Conservation (phyloP, 2,888 invertebrate species). For the Tribolium freemani region DNA sequence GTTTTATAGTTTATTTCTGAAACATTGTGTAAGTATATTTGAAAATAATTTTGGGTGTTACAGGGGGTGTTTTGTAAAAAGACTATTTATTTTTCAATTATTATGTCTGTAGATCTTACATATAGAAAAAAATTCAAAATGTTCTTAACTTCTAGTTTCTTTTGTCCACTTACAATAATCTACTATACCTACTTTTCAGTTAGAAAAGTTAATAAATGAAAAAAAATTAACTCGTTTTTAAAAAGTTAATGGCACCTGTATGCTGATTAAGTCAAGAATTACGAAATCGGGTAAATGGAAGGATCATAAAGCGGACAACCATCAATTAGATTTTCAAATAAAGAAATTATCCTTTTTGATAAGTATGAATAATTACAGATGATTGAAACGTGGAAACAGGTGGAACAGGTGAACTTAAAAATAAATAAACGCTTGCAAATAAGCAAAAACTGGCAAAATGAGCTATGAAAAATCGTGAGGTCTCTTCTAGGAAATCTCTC, state of each 20-base stretch:
- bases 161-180: too few relatives aligned
- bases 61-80: too few relatives aligned
- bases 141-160: too few relatives aligned
- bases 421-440: conserved; percentile 8
- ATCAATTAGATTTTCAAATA: conserved; percentile 17
- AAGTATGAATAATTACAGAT: conserved; percentile 3
- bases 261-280: background rate
- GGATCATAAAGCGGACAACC: background rate
- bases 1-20: too few relatives aligned
- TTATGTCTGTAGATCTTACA: too few relatives aligned
- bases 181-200: too few relatives aligned
- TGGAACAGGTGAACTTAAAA: conserved; percentile 11
- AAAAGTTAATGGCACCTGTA: background rate
- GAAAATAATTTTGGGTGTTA: too few relatives aligned
- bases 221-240: background rate
- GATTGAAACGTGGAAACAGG: conserved; percentile 12
- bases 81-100: too few relatives aligned
- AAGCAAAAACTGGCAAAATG: background rate
- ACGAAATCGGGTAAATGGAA: background rate
- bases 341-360: background rate
- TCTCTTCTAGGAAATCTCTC: background rate
- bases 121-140: too few relatives aligned
- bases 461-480: background rate
- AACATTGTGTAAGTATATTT: too few relatives aligned
- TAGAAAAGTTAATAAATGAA: too few relatives aligned